A percentile compares a stretch with the other conserved stretches of the same genome.
Conservation (phyloP, 2,797 vertebrate genomes). For the Eleutherodactylus coqui region DNA sequence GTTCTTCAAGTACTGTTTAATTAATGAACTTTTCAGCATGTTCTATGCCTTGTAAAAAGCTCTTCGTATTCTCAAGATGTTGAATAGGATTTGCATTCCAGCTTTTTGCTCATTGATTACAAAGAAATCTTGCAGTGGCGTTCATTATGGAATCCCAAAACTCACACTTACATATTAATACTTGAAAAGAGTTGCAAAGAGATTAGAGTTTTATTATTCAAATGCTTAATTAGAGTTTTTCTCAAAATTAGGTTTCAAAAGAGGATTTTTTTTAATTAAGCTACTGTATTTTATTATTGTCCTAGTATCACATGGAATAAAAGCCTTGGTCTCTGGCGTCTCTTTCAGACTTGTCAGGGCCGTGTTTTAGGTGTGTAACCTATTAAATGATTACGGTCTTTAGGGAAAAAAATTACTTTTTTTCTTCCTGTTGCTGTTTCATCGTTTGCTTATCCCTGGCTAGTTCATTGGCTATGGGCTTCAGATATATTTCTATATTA, state of each 20-base stretch:
- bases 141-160: slow-evolving; percentile 70
- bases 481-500: neutral
- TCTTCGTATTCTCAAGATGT: slow-evolving; percentile 85
- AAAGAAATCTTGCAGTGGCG: slow-evolving; percentile 68
- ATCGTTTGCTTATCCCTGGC: neutral
- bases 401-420: neutral
- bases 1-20: slow-evolving; percentile 92
- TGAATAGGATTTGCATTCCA: slow-evolving; percentile 80
- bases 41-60: slow-evolving; percentile 81
- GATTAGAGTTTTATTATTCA: slow-evolving; percentile 62
- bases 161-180: slow-evolving; percentile 66
- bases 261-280: slow-evolving; percentile 49
- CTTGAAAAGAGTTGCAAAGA: slow-evolving; percentile 54
- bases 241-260: slow-evolving; percentile 51
- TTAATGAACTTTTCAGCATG: slow-evolving; percentile 94
- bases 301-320: slow-evolving; percentile 22
- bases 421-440: neutral
- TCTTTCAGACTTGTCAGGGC: slow-evolving; percentile 14
- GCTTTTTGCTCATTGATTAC: slow-evolving; percentile 68
- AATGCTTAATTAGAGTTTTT: slow-evolving; percentile 48
- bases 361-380: neutral
- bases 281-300: slow-evolving; percentile 45
- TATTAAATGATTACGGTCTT: neutral
- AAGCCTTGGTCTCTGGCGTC: slow-evolving; percentile 2
- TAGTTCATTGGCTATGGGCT: neutral